Evolutionary conservation across 2,113 vertebrate genomes (phyloP), one percentile per base, ranked within the genome.

Genomic region (Scomber colias): DNA sequence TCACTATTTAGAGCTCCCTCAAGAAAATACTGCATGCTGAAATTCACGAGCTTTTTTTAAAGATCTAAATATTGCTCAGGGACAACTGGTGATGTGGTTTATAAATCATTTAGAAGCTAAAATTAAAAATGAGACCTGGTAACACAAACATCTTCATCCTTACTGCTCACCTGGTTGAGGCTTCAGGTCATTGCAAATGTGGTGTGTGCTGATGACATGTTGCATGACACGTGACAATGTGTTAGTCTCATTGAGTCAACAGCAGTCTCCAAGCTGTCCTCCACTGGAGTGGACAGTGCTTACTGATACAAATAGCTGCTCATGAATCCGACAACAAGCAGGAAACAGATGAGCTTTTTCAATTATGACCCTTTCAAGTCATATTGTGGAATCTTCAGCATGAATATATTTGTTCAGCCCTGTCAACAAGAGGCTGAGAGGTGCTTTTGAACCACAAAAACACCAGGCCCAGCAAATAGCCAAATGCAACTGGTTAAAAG

Each of bases 171-270:
- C 49, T 60, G 74, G 17, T 31, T 2, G 27, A 76, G 51, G 59
- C 35, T 45, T 75, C 16, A 9, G 3, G 35, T 74, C 44, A 24
- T 48, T 68, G 53, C n/a, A 56, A 3, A 30, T 11, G 57, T 48
- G 21, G 30, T 19, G 40, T 4, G 11, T 4, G 56, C 67, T 60
- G 55, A 50, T 51, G 56, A 3, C 74, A 55, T 30, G 66, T 35
- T 56, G 12, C 45, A 59, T 59, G 73, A 65, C 70, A 68, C 12
- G 48, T 55, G 51, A 81, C 56, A 13, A 45, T 2, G 49, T 17
- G 19, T 76, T 75, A 35, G 79, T 81, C 70, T 78, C 75, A 75
- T 59, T 75, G 44, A 16, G 19, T 88, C 59, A 75, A 46, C 66
- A 65, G 27, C 57, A 14, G 21, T 75, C 49, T 62, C 59, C 35